phyloP scores from a whole-genome alignment of 2,888 invertebrate genomes.

The Marronus borbonicus region DNA sequence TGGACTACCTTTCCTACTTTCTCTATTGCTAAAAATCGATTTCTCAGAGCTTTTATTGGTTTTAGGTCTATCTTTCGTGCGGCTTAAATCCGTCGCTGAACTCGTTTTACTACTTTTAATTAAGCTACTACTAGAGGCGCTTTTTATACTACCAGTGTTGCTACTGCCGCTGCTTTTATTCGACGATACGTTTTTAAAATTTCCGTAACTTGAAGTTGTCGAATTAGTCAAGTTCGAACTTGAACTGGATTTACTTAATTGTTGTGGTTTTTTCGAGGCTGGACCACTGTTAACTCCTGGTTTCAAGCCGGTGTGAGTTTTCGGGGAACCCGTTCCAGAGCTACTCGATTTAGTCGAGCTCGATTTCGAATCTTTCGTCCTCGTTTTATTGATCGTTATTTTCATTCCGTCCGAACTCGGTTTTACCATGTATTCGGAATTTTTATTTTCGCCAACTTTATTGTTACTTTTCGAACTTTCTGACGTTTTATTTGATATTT shows the following conservation, averaged over 20 bases:
- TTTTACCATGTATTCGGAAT: constrained; percentile 91
- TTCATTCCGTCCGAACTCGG: constrained; percentile 92
- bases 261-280: constrained; percentile 86
- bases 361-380: constrained; percentile 75
- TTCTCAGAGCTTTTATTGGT: constrained; percentile 77
- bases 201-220: constrained; percentile 58
- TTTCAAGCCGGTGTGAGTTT: constrained; percentile 83
- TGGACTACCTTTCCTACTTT: constrained; percentile 79
- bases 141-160: constrained; percentile 60
- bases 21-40: constrained; percentile 75
- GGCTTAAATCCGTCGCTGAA: constrained; percentile 74
- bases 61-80: constrained; percentile 76
- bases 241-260: constrained; percentile 59
- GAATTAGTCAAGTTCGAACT: constrained; percentile 62
- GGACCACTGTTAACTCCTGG: constrained; percentile 91
- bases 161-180: constrained; percentile 64
- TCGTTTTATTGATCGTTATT: constrained; percentile 92
- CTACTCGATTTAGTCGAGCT: constrained; percentile 69
- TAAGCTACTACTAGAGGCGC: constrained; percentile 65
- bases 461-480: constrained; percentile 58
- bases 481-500: constrained; percentile 61
- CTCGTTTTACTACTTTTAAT: constrained; percentile 70
- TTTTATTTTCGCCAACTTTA: constrained; percentile 74
- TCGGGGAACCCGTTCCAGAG: constrained; percentile 79
- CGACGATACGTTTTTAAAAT: constrained; percentile 50